Evolutionary conservation across 2,888 invertebrate genomes (phyloP).

Genomic region (Argyresthia goedartella): DNA sequence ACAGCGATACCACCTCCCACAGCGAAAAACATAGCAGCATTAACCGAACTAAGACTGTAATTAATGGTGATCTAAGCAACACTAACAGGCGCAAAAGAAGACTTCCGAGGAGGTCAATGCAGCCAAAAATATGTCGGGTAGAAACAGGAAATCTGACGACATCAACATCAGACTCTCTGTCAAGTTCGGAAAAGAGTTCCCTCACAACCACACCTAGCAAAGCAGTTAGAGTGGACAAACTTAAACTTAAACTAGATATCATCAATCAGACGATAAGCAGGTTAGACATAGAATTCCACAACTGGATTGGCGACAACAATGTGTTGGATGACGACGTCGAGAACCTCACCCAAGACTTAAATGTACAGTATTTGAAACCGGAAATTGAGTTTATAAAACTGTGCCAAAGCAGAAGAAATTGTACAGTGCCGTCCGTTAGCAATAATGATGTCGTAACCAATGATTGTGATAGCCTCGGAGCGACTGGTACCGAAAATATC

Average conservation of each 20-base stretch:
- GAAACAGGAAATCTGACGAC: constrained; percentile 16
- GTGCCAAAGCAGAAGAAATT: constrained; percentile 20
- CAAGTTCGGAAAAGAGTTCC: background rate
- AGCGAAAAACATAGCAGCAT: constrained; percentile 35
- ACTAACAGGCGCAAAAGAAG: too few relatives aligned
- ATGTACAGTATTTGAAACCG: constrained; percentile 22
- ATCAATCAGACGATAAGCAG: constrained; percentile 16
- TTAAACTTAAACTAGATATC: background rate
- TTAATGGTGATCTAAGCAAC: too few relatives aligned
- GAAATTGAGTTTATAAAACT: constrained; percentile 25
- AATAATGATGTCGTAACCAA: background rate
- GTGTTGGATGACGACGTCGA: constrained; percentile 10
- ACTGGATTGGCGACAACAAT: constrained; percentile 28
- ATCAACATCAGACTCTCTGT: background rate
- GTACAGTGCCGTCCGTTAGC: background rate
- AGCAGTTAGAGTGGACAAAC: background rate
- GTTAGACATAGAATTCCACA: constrained; percentile 29
- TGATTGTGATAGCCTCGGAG: background rate
- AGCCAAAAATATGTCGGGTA: background rate
- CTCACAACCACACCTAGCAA: background rate
- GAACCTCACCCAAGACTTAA: constrained; percentile 3
- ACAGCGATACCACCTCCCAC: constrained; percentile 17
- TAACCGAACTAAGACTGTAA: background rate
- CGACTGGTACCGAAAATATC: background rate
- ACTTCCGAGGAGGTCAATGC: background rate